phyloP scores from a whole-genome alignment of 30 jellyfish, hydroid and myxozoan species.

The Aurelia aurita region DNA sequence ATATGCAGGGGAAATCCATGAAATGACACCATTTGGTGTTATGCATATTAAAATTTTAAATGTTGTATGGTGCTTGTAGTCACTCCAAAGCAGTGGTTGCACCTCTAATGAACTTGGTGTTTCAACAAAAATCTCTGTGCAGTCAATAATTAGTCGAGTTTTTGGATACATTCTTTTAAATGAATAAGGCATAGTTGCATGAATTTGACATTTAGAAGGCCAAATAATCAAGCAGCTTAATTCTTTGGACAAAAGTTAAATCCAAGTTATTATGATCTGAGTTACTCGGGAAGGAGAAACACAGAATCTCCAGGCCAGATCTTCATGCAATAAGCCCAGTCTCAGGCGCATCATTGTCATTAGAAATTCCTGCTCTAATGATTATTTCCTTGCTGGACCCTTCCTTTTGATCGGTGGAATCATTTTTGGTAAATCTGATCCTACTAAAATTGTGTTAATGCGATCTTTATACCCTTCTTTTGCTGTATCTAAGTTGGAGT shows the following conservation, averaged over 20 bases:
- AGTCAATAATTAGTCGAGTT: conserved; percentile 60
- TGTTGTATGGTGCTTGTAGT: conserved; percentile 81
- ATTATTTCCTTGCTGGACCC: conserved; percentile 64
- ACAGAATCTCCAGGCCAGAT: conserved; percentile 61
- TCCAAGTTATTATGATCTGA: conserved; percentile 64
- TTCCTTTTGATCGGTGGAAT: conserved; percentile 35
- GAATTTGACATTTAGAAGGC: conserved; percentile 73
- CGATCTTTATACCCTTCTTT: conserved; percentile 29
- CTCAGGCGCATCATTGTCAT: conserved; percentile 55
- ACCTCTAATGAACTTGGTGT: conserved; percentile 75
- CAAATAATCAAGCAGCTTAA: conserved; percentile 59
- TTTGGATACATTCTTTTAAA: conserved; percentile 68
- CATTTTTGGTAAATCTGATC: conserved; percentile 14
- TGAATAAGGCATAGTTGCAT: conserved; percentile 56
- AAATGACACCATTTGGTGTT: conserved; percentile 83
- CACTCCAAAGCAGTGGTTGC: conserved; percentile 72
- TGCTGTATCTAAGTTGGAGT: conserved; percentile 34
- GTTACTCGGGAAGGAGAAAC: conserved; percentile 55
- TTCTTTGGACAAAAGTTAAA: conserved; percentile 53
- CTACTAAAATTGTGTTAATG: conserved; percentile 19
- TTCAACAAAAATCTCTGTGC: conserved; percentile 71
- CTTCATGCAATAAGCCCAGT: conserved; percentile 55
- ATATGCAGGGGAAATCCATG: conserved; percentile 80
- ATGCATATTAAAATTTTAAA: conserved; percentile 52
- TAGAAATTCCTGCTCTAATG: conserved; percentile 72